Percentiles rank a stretch among this genome's conserved stretches.
Evolutionary conservation across 2,888 invertebrate genomes (phyloP).

Genomic region (Dione juno): DNA sequence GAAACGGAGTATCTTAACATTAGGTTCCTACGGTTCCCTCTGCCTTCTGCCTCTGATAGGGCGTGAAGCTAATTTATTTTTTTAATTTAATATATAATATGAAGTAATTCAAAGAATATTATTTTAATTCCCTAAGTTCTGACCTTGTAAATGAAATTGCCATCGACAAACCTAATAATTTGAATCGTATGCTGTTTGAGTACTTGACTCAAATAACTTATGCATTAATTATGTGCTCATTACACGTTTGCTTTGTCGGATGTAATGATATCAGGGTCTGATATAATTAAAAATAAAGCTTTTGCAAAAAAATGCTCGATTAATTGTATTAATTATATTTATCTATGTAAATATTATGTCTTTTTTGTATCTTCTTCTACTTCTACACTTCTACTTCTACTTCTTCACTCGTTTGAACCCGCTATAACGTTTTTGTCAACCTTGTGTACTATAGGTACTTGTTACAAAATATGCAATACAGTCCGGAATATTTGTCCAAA

Average conservation of each 20-base stretch:
- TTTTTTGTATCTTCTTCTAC: neutral
- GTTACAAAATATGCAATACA: conserved; percentile 10
- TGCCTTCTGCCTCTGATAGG: neutral
- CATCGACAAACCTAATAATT: neutral
- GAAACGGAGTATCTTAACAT: neutral
- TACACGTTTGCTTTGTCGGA: neutral
- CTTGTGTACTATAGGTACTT: neutral
- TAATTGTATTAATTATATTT: no score
- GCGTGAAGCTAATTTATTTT: neutral
- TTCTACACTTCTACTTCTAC: neutral
- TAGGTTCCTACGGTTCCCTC: neutral
- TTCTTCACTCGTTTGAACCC: neutral
- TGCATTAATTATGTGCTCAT: conserved; percentile 12
- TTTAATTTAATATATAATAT: neutral
- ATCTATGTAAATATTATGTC: no score
- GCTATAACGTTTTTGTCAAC: neutral
- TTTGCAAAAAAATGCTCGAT: neutral
- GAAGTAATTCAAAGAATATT: neutral
- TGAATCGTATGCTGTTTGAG: neutral
- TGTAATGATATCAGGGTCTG: neutral
- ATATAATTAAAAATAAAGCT: neutral
- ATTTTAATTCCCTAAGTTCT: neutral
- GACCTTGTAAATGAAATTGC: conserved; percentile 1
- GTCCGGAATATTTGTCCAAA: conserved; percentile 40
- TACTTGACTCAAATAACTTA: neutral